Percentiles rank a stretch among this genome's conserved stretches.
Conservation (phyloP, 2,888 invertebrate species). For the Sylvicola cinctus region DNA sequence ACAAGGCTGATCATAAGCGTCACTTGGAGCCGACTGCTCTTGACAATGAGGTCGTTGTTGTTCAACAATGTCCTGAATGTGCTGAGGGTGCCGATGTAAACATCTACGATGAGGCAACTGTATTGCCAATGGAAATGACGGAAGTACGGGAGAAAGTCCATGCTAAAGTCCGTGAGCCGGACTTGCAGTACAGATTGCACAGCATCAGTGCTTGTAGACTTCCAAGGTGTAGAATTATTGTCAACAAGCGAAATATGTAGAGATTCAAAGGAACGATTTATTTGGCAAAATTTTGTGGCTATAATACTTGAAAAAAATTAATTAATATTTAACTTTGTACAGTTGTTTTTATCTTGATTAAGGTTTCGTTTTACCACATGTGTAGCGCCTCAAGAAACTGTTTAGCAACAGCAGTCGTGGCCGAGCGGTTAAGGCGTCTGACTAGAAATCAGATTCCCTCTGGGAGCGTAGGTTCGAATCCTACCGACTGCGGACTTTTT, state of each 20-base stretch:
- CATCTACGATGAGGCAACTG: conserved; percentile 18
- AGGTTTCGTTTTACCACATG: no score
- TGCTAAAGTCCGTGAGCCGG: conserved; percentile 21
- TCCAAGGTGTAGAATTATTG: conserved; percentile 19
- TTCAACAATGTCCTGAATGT: conserved; percentile 24
- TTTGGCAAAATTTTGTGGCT: no score
- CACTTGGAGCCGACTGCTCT: conserved; percentile 17
- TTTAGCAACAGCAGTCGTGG: conserved; percentile 5
- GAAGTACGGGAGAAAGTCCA: conserved; percentile 16
- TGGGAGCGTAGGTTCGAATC: conserved; percentile 6
- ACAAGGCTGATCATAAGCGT: conserved; percentile 10
- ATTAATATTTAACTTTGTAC: no score
- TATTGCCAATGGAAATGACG: conserved; percentile 8
- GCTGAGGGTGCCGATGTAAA: conserved; percentile 23
- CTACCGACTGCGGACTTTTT: no score
- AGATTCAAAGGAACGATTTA: no score
- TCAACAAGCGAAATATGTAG: no score
- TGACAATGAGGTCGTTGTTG: conserved; percentile 23
- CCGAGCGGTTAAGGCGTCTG: conserved; percentile 6
- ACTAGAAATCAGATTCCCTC: conserved; percentile 6
- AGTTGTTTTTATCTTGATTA: no score
- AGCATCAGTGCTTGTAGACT: conserved; percentile 21
- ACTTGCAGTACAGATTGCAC: conserved; percentile 24
- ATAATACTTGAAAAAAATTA: no score
- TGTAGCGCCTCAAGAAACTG: no score